Evolutionary conservation across 2,888 invertebrate species (phyloP).

Genomic region (Beris chalybata): DNA sequence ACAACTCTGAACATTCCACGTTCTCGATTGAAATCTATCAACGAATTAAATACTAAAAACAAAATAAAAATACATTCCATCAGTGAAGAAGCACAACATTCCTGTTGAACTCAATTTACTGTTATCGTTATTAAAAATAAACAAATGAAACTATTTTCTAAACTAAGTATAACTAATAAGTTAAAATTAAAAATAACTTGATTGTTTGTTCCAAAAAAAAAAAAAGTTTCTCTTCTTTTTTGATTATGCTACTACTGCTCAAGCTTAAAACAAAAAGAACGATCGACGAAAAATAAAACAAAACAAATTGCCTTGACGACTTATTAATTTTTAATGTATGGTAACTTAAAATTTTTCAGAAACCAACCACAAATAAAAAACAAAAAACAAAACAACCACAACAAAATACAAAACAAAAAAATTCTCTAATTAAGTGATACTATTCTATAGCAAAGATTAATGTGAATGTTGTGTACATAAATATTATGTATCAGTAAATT

Average conservation of each 20-base stretch:
- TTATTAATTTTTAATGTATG: conserved; percentile 30
- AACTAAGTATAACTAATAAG: conserved; percentile 7
- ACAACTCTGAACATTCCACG: conserved; percentile 23
- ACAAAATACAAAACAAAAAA: conserved; percentile 22
- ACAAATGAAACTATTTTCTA: conserved; percentile 9
- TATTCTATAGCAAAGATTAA: conserved; percentile 11
- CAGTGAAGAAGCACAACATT: conserved; percentile 15
- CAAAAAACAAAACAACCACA: background rate
- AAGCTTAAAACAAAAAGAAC: conserved; percentile 19
- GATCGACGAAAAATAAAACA: background rate
- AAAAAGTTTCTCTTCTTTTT: conserved; percentile 16
- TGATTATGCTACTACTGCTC: conserved; percentile 20
- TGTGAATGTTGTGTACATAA: conserved; percentile 32
- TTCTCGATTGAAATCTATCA: conserved; percentile 22
- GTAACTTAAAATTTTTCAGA: conserved; percentile 23
- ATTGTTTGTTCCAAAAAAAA: conserved; percentile 15
- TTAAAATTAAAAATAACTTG: too few species aligned
- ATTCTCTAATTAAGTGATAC: conserved; percentile 22
- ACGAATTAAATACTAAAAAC: conserved; percentile 19
- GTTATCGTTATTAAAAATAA: conserved; percentile 25
- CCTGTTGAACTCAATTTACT: conserved; percentile 27
- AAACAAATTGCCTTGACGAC: conserved; percentile 31
- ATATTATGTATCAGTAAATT: conserved; percentile 33
- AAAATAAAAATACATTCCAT: conserved; percentile 23
- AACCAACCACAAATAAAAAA: conserved; percentile 12